Evolutionary conservation across 2,797 vertebrate species (phyloP).

Genomic region (Sebastiscus tertius): DNA sequence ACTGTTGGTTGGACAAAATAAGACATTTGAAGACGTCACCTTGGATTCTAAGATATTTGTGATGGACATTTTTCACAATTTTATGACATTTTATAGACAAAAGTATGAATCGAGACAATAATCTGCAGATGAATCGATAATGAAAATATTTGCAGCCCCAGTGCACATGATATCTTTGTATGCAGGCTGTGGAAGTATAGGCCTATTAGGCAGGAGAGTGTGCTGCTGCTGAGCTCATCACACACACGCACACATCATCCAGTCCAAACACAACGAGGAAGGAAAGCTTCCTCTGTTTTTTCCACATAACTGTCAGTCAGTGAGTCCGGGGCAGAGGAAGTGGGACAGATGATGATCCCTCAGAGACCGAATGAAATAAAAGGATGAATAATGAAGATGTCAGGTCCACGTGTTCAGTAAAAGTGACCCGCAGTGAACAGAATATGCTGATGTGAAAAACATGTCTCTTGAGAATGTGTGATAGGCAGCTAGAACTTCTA

Average conservation of each 20-base stretch:
- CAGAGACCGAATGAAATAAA: slow-evolving; percentile 58
- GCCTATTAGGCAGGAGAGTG: slow-evolving; percentile 1
- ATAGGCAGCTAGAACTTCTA: neutral
- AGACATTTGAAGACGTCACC: neutral
- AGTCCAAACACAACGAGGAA: slow-evolving; percentile 47
- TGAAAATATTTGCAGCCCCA: neutral
- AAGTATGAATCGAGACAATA: neutral
- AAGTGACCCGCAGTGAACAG: slow-evolving; percentile 7
- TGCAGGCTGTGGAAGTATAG: neutral
- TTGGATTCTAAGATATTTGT: neutral
- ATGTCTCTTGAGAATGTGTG: neutral
- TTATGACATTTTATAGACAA: neutral
- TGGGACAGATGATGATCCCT: slow-evolving; percentile 53
- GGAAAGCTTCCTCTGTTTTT: slow-evolving; percentile 55
- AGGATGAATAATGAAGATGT: slow-evolving; percentile 60
- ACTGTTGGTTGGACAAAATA: neutral
- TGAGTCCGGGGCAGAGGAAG: slow-evolving; percentile 49
- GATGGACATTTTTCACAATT: neutral
- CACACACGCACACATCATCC: neutral
- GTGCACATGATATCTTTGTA: neutral
- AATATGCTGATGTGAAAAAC: neutral
- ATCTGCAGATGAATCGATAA: neutral
- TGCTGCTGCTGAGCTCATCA: slow-evolving; percentile 42
- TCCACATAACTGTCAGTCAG: slow-evolving; percentile 59
- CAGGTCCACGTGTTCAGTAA: neutral